Evolutionary conservation across 2,797 vertebrate genomes (phyloP).

Genomic region (Spinibarbus caldwelli): DNA sequence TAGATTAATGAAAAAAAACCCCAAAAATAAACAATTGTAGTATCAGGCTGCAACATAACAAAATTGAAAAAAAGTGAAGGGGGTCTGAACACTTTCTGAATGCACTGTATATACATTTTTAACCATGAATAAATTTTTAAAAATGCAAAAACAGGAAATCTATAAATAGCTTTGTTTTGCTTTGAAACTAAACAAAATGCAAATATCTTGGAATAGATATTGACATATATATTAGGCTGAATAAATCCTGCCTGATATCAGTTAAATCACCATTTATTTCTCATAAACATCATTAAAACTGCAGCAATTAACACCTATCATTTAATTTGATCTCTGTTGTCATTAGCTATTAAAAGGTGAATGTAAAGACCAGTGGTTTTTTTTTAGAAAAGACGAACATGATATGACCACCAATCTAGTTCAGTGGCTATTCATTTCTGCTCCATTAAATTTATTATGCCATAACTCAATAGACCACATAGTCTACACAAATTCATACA

Average conservation of each 20-base stretch:
- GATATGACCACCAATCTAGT: neutral
- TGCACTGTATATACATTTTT: neutral
- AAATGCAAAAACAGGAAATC: neutral
- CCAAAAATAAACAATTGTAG: no score
- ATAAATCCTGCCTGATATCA: neutral
- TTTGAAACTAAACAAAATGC: neutral
- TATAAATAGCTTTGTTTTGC: neutral
- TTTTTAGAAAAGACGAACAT: neutral
- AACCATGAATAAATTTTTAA: no score
- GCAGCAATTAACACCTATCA: neutral
- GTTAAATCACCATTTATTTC: neutral
- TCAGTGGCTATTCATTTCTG: neutral
- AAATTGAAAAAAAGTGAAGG: no score
- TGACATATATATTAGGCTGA: neutral
- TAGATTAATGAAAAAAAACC: no score
- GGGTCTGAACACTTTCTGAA: no score
- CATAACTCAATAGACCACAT: constrained; percentile 13
- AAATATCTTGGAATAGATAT: neutral
- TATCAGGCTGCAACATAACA: no score
- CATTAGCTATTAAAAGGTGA: neutral
- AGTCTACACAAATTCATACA: constrained; percentile 3
- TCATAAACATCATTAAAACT: neutral
- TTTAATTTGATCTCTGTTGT: neutral
- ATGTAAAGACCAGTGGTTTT: neutral
- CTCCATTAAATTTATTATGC: constrained; percentile 25